Base-by-base conservation (phyloP, 2,113 vertebrate species). In the Clarias magur region DNA sequence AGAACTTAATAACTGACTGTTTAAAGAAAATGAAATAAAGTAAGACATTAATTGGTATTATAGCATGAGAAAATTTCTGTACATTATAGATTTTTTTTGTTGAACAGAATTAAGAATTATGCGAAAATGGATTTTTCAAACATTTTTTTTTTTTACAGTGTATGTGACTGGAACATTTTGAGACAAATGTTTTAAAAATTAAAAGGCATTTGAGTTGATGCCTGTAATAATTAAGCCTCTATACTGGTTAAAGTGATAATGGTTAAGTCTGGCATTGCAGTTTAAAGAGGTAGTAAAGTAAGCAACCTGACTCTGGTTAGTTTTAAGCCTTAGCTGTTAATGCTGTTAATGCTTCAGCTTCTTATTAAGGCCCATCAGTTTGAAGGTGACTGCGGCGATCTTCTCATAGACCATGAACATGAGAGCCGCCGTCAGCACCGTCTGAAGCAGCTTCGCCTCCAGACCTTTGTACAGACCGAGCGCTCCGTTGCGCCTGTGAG, bases 331-430 rank as follows among this genome's bases (percentile, higher is more conserved):
- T 13, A 62, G 53, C 68, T 56, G 53, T 60, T 34, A 34, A 34
- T 34, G 30, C 30, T 90, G 27, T 92, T 85, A 94, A 72, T 89
- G 90, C 90, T 93, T 94, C 80, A 94, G 88, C 57, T 94, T 94
- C 88, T 85, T 91, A 72, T 93, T 94, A 63, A 96, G 80, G 62
- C 95, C 93, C 96, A 96, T 96, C 86, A 95, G 85, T 90, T 86
- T 95, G 89, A 96, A 96, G 48, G 95, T 96, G 13, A 91, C 93
- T 0, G 92, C 84, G 0, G 94, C 90, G 82, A 96, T 95, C 92
- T 96, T 96, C 91, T 96, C 96, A 3, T 96, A 96, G 72, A 96
- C 92, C 3, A 96, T 94, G 30, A 96, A 96, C 96, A 96, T 96
- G 87, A 96, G 95, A 5, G 95, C 95, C 0, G 96, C 95, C 0